Evolutionary conservation across 2,888 invertebrate species (phyloP).

Genomic region (Xanthostigma xanthostigma): DNA sequence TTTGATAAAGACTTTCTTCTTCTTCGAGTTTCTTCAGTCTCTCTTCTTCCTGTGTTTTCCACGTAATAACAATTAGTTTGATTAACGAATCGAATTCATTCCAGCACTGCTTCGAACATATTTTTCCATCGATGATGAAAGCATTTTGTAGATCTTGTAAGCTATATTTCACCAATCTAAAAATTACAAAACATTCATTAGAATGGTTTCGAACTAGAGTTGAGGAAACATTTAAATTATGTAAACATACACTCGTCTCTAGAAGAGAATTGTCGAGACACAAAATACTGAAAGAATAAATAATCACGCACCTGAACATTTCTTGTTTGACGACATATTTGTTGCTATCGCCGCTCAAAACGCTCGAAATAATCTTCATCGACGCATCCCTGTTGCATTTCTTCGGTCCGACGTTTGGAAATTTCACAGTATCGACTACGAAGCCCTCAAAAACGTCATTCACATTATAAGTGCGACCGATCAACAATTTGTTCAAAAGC

Average conservation of each 20-base stretch:
- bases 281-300: slow-evolving; percentile 2
- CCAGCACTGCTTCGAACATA: slow-evolving; percentile 29
- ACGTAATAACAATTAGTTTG: slow-evolving; percentile 46
- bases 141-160: slow-evolving; percentile 53
- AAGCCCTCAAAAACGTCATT: not conserved
- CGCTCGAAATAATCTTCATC: slow-evolving; percentile 3
- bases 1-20: slow-evolving; percentile 62
- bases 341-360: slow-evolving; percentile 14
- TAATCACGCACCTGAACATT: slow-evolving; percentile 32
- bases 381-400: too few species aligned
- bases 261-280: not conserved
- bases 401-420: too few species aligned
- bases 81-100: not conserved
- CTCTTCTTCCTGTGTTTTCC: slow-evolving; percentile 62
- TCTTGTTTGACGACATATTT: slow-evolving; percentile 21
- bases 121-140: slow-evolving; percentile 35
- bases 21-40: slow-evolving; percentile 51
- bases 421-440: too few species aligned
- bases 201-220: not conserved
- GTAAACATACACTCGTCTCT: slow-evolving; percentile 4
- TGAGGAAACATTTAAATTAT: slow-evolving; percentile 7
- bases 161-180: slow-evolving; percentile 50
- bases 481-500: slow-evolving; percentile 33
- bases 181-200: slow-evolving; percentile 10
- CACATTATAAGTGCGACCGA: slow-evolving; percentile 5